Evolutionary conservation across 2,797 vertebrate genomes (phyloP), one percentile per base, ranked within the genome.

Genomic region (Limosa lapponica): DNA sequence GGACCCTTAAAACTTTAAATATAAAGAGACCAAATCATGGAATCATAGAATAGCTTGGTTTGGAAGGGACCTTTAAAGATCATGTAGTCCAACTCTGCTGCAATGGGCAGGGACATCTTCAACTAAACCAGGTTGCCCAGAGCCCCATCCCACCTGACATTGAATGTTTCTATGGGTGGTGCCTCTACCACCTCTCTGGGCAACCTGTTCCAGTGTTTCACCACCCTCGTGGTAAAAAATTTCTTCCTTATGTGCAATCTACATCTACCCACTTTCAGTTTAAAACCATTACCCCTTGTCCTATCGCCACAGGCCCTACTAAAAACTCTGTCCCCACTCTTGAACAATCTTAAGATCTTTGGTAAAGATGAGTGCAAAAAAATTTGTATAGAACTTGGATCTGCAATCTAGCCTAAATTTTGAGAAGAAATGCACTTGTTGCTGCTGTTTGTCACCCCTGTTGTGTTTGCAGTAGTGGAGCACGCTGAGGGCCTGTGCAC

Each of bases 401-500:
- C 28, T 24, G 16, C 43, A 77, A 62, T 51, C 39, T 64, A 71
- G 44, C 25, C 13, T 24, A 87, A 48, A 12, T 82, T 71, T 89
- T 32, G 44, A 61, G 25, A 79, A 78, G 57, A 67, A 89, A 52
- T 27, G 13, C 10, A 16, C 12, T 78, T 67, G 11, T 28, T 0
- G 0, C 32, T 85, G 55, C 59, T 87, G 15, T 61, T 79, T 59
- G 25, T 25, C 41, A 30, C 14, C 2, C 0, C 36, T 57, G 49
- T 5, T 75, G 22, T 69, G 24, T 77, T 67, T 72, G 30, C 52
- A 30, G 32, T 17, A 46, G 20, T 1, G 2, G 37, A 34, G 20
- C 3, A 0, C 19, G 9, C 17, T 2, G 1, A 28, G 13, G 22
- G 6, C 16, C 59, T 57, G 30, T 19, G 49, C 30, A 36, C 23